Conservation (phyloP, 1,140 invertebrate genomes). For the Hycleus phaleratus region DNA sequence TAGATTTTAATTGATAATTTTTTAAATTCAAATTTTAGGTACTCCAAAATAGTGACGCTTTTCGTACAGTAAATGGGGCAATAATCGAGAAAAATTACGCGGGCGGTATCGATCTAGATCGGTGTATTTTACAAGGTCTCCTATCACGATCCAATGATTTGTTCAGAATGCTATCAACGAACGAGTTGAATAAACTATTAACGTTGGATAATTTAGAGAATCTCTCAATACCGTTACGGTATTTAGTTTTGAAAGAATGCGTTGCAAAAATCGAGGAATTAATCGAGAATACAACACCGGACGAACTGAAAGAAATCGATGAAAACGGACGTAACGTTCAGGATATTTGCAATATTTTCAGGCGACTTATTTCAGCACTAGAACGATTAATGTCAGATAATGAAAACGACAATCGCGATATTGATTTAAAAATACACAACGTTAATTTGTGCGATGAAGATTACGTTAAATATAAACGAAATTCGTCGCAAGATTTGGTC, state of each 20-base stretch:
- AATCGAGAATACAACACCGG: slow-evolving; percentile 5
- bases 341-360: slow-evolving; percentile 23
- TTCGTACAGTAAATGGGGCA: slow-evolving; percentile 1
- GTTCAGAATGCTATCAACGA: slow-evolving; percentile 14
- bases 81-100: slow-evolving; percentile 11
- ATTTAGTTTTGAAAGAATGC: slow-evolving; percentile 19
- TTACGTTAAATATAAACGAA: slow-evolving; percentile 5
- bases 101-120: slow-evolving; percentile 21
- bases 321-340: slow-evolving; percentile 19
- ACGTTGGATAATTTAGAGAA: slow-evolving; percentile 30
- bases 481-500: not conserved
- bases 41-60: slow-evolving; percentile 10
- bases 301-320: slow-evolving; percentile 19
- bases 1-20: not conserved
- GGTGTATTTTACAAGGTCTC: slow-evolving; percentile 23
- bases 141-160: slow-evolving; percentile 10
- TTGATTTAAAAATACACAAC: not conserved
- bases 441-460: not conserved
- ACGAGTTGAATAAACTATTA: slow-evolving; percentile 22
- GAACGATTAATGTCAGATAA: not conserved
- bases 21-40: slow-evolving; percentile 5
- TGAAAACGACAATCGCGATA: not conserved
- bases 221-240: slow-evolving; percentile 22
- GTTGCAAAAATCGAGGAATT: slow-evolving; percentile 19
- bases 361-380: slow-evolving; percentile 12